These are phyloP conservation scores for Ephialtes manifestator DNA, from an alignment of 2,888 invertebrate genomes.

Conservation along the genomic window DNA sequence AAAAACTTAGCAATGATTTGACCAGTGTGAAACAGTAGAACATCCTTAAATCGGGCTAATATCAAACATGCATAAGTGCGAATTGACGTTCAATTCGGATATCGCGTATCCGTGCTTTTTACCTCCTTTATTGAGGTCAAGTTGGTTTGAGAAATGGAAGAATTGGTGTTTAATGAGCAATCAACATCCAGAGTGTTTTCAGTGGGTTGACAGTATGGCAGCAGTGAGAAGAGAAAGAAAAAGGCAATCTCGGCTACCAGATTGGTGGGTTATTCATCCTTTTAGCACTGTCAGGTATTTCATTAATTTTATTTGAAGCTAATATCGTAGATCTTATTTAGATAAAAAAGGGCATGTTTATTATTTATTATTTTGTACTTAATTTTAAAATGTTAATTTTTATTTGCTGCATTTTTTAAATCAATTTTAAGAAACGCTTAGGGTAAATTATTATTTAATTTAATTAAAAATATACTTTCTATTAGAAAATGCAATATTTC, in stretches of 20 bases:
- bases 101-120: slow-evolving; percentile 43
- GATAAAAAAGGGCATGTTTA: not conserved
- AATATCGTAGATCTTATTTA: not conserved
- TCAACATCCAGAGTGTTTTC: slow-evolving; percentile 76
- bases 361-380: not conserved
- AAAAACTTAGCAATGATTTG: no score
- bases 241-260: slow-evolving; percentile 71
- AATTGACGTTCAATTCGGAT: slow-evolving; percentile 53
- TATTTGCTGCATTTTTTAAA: not conserved
- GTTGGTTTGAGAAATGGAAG: slow-evolving; percentile 61
- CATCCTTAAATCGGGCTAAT: not conserved
- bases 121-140: slow-evolving; percentile 44
- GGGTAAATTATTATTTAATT: not conserved
- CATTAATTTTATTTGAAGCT: not conserved
- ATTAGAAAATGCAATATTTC: no score
- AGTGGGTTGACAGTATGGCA: slow-evolving; percentile 77
- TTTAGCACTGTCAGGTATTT: slow-evolving; percentile 77
- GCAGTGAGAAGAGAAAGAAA: slow-evolving; percentile 76
- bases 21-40: no score
- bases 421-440: no score
- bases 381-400: not conserved
- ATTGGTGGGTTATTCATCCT: slow-evolving; percentile 83
- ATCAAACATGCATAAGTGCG: slow-evolving; percentile 54
- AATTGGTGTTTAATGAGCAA: slow-evolving; percentile 70
- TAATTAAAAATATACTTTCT: not conserved